Percentiles rank a stretch among this genome's conserved stretches.
These are phyloP conservation scores for Epistrophella euchroma DNA, from an alignment of 2,888 invertebrate genomes.

Conservation along the genomic window DNA sequence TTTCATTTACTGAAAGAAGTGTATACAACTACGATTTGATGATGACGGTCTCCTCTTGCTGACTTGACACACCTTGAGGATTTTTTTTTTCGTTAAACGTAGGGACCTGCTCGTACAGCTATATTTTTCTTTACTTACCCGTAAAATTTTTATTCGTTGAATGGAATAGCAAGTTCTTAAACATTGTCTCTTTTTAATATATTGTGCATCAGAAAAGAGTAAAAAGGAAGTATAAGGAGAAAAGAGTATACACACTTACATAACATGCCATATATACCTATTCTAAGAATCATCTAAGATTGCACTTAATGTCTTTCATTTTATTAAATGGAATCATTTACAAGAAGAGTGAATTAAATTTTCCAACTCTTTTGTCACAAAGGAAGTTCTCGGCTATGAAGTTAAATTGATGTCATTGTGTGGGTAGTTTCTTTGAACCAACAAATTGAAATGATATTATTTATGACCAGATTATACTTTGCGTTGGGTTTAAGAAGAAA, in stretches of 20 bases:
- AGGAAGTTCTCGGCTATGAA: slow-evolving; percentile 1
- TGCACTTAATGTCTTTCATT: slow-evolving; percentile 49
- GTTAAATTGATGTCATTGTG: slow-evolving; percentile 39
- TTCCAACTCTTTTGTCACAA: slow-evolving; percentile 40
- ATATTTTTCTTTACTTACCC: not conserved
- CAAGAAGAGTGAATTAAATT: slow-evolving; percentile 62
- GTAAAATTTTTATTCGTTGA: slow-evolving; percentile 16
- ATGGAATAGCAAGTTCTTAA: slow-evolving; percentile 15
- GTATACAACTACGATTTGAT: slow-evolving; percentile 39
- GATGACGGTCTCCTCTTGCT: slow-evolving; percentile 14
- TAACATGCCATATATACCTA: not conserved
- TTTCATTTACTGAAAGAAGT: slow-evolving; percentile 42
- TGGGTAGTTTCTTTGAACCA: slow-evolving; percentile 27
- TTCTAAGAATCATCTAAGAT: slow-evolving; percentile 42
- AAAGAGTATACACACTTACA: not conserved
- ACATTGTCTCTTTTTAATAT: slow-evolving; percentile 2
- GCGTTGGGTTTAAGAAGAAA: not conserved
- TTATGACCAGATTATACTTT: not conserved
- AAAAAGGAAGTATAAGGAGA: not conserved
- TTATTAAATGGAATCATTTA: slow-evolving; percentile 57
- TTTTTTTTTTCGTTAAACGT: not conserved
- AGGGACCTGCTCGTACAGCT: not conserved
- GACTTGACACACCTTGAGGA: slow-evolving; percentile 31
- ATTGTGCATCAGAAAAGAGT: not conserved
- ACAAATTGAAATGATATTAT: slow-evolving; percentile 53